These are phyloP conservation scores for Cyclargus thomasi DNA, from an alignment of 1,140 invertebrate species.

Conservation along the genomic window DNA sequence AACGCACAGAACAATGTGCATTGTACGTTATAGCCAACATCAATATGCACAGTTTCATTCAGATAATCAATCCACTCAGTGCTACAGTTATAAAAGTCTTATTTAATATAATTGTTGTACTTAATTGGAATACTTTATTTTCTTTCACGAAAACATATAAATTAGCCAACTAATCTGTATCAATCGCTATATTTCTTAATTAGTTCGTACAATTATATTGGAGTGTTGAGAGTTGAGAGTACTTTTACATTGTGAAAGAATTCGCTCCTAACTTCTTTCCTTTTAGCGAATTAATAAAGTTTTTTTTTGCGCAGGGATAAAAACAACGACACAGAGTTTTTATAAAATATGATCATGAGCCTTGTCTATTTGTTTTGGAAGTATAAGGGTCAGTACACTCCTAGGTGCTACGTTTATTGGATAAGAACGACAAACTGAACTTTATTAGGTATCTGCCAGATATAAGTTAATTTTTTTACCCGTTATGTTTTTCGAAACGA, in stretches of 20 bases:
- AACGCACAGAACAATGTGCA: too few species aligned
- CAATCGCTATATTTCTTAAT: constrained; percentile 42
- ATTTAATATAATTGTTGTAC: too few species aligned
- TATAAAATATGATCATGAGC: neutral
- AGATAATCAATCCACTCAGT: too few species aligned
- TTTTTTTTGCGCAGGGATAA: neutral
- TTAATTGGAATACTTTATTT: neutral
- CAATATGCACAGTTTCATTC: too few species aligned
- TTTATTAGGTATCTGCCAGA: too few species aligned
- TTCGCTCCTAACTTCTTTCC: constrained; percentile 21
- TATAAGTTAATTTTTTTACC: too few species aligned
- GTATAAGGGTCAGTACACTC: neutral
- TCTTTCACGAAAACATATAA: constrained; percentile 28
- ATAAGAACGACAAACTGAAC: too few species aligned
- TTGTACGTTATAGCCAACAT: too few species aligned
- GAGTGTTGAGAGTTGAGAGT: too few species aligned
- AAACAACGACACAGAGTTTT: constrained; percentile 11
- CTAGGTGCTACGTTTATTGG: neutral
- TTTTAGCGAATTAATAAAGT: constrained; percentile 16
- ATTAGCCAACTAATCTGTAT: constrained; percentile 42
- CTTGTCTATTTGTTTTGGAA: neutral
- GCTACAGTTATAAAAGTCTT: too few species aligned
- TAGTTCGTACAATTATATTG: constrained; percentile 42
- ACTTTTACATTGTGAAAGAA: constrained; percentile 19
- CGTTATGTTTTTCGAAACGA: too few species aligned